These are phyloP conservation scores for Labeo calbasu DNA, from an alignment of 2,797 vertebrate species.

Conservation along the genomic window DNA sequence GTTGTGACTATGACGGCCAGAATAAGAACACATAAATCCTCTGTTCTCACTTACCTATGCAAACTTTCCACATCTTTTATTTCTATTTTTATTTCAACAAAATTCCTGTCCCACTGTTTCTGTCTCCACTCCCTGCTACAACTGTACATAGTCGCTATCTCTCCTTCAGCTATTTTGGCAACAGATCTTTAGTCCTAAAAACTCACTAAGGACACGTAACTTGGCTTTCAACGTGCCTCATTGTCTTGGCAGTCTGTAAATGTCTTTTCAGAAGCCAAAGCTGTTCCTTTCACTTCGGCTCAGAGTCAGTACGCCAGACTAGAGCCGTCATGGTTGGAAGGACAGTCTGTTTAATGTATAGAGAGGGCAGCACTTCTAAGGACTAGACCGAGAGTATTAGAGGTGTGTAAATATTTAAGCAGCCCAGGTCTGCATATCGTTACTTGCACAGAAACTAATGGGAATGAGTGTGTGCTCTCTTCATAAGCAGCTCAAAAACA, in stretches of 20 bases:
- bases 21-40: neutral
- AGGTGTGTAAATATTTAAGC: conserved; percentile 60
- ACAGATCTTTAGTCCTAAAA: conserved; percentile 5
- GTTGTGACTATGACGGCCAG: neutral
- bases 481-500: conserved; percentile 41
- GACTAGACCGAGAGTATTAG: conserved; percentile 43
- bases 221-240: conserved; percentile 17
- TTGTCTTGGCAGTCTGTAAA: conserved; percentile 38
- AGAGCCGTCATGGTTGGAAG: neutral
- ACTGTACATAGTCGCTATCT: conserved; percentile 22
- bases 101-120: neutral
- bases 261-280: conserved; percentile 33
- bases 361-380: conserved; percentile 41
- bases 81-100: conserved; percentile 7
- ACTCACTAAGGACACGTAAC: conserved; percentile 22
- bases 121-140: conserved; percentile 1
- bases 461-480: conserved; percentile 29
- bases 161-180: neutral
- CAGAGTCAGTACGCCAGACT: conserved; percentile 10
- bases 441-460: conserved; percentile 41
- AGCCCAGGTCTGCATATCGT: conserved; percentile 56
- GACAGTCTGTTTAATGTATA: conserved; percentile 48
- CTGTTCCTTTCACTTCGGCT: conserved; percentile 31
- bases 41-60: neutral
- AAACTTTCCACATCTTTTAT: conserved; percentile 14